Conservation (phyloP, 2,888 invertebrate genomes). For the Dione vanillae region DNA sequence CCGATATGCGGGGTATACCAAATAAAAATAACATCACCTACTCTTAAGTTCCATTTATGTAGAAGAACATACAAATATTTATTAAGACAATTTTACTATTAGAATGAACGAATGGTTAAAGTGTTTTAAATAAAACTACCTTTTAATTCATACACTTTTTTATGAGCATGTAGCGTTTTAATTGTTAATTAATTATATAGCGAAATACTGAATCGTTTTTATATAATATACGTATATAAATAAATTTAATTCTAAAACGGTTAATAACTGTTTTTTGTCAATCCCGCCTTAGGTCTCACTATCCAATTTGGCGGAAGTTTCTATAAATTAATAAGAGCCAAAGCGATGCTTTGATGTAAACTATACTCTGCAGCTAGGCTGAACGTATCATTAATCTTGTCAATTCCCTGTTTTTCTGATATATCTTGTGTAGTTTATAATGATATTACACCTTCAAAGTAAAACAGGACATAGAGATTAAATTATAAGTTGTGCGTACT, state of each 20-base stretch:
- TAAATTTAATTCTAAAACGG: no score
- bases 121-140: background rate
- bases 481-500: constrained; percentile 24
- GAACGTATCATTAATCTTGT: constrained; percentile 70
- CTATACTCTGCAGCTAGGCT: constrained; percentile 61
- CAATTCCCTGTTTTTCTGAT: constrained; percentile 63
- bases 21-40: no score
- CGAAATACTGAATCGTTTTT: no score
- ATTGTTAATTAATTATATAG: background rate
- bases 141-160: background rate
- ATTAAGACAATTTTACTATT: no score
- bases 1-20: no score
- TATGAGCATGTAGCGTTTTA: background rate
- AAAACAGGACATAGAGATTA: constrained; percentile 36
- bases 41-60: no score
- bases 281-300: background rate
- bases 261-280: constrained; percentile 5
- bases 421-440: constrained; percentile 58
- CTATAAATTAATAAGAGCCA: constrained; percentile 27
- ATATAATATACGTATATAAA: background rate
- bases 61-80: no score
- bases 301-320: background rate
- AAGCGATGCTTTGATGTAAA: constrained; percentile 67
- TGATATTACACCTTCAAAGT: constrained; percentile 50
- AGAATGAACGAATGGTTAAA: no score